Evolutionary conservation across 2,888 invertebrate genomes (phyloP).

Genomic region (Lepidochitona cinerea): DNA sequence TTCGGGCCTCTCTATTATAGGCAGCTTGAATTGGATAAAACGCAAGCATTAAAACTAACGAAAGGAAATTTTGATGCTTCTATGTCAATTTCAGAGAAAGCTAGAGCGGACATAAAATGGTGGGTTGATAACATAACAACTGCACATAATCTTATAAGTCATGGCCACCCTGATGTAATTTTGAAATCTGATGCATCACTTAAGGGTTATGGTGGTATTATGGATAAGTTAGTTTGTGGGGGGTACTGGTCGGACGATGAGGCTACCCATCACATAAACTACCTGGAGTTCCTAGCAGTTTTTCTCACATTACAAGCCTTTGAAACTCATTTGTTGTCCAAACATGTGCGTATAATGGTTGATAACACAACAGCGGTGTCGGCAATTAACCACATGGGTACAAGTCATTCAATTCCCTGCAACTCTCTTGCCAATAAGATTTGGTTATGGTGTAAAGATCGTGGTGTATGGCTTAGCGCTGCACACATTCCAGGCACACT

Average conservation of each 20-base stretch:
- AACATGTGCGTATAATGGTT: background rate
- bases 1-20: background rate
- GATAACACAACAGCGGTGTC: background rate
- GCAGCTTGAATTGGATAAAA: background rate
- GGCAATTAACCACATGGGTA: background rate
- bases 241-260: background rate
- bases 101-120: background rate
- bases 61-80: background rate
- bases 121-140: background rate
- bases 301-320: background rate
- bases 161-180: background rate
- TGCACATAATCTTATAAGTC: background rate
- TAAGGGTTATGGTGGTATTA: background rate
- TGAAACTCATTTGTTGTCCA: background rate
- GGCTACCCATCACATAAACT: background rate
- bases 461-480: background rate
- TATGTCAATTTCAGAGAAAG: background rate
- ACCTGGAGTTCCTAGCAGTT: background rate
- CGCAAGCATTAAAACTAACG: background rate
- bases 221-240: background rate
- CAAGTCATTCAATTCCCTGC: background rate
- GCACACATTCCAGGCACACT: background rate
- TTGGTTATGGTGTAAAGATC: background rate
- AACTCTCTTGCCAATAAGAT: background rate
- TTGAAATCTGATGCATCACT: background rate